phyloP scores from a whole-genome alignment of 2,113 vertebrate genomes.

The Pipra filicauda region DNA sequence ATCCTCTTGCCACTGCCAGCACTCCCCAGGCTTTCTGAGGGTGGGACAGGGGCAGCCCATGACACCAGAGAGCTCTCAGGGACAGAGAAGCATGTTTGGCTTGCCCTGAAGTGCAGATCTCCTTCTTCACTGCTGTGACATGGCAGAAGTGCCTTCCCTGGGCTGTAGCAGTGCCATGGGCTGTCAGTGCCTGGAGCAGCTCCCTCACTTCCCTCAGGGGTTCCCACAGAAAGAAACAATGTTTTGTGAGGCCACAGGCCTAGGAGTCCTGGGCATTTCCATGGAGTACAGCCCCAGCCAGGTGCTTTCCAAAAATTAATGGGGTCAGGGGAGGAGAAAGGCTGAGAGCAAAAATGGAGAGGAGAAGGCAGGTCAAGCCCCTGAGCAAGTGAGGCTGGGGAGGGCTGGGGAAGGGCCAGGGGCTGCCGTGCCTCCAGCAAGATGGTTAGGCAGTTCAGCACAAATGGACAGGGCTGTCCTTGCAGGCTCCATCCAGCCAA shows the following conservation, averaged over 20 bases:
- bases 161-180: background rate
- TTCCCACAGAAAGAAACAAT: background rate
- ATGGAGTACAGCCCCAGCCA: background rate
- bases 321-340: background rate
- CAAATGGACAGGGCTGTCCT: constrained; percentile 19
- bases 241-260: background rate
- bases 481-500: constrained; percentile 88
- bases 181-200: background rate
- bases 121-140: background rate
- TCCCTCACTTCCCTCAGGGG: background rate
- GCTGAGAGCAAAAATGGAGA: background rate
- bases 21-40: background rate
- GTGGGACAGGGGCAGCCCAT: background rate
- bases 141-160: background rate
- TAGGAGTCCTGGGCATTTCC: background rate
- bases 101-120: background rate
- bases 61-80: background rate
- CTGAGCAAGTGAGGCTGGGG: background rate
- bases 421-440: accelerated
- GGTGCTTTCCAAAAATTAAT: background rate
- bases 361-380: background rate
- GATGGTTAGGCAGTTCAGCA: background rate
- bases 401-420: background rate
- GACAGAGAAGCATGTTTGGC: background rate
- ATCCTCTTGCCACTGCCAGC: background rate